Evolutionary conservation across 2,888 invertebrate genomes (phyloP).

Genomic region (Macrophya annulata): DNA sequence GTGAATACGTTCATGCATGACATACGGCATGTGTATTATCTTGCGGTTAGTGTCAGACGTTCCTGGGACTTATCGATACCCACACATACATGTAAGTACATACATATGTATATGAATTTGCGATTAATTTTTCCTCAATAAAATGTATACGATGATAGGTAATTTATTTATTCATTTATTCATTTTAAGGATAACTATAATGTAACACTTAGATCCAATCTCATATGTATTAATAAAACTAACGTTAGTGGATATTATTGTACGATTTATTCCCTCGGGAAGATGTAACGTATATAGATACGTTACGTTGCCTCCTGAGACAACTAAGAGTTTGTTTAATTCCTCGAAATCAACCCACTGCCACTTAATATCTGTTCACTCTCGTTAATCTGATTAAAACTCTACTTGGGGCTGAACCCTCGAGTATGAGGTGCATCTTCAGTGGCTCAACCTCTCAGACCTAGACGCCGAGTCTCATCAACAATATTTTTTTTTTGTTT

Average conservation of each 20-base stretch:
- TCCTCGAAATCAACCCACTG: constrained; percentile 53
- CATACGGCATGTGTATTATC: neutral
- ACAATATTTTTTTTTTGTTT: neutral
- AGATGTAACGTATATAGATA: neutral
- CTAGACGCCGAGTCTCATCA: neutral
- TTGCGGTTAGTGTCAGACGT: constrained; percentile 2
- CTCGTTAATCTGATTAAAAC: constrained; percentile 48
- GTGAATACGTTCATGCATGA: neutral
- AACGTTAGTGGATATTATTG: neutral
- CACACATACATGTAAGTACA: neutral
- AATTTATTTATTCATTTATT: neutral
- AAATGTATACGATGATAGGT: neutral
- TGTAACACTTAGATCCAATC: neutral
- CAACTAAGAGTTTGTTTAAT: constrained; percentile 45
- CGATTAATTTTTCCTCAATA: neutral
- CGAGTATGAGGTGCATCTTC: constrained; percentile 11
- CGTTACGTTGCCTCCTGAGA: constrained; percentile 27
- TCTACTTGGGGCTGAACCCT: constrained; percentile 40
- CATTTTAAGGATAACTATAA: neutral
- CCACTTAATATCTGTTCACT: constrained; percentile 36
- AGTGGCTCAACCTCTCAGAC: too few species aligned
- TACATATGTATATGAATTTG: neutral
- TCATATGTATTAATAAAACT: neutral
- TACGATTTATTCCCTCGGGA: neutral
- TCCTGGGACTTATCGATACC: neutral